These are phyloP conservation scores for Axinella damicornis DNA, from an alignment of 37 sponge, comb jelly and placozoan genomes.

Conservation along the genomic window DNA sequence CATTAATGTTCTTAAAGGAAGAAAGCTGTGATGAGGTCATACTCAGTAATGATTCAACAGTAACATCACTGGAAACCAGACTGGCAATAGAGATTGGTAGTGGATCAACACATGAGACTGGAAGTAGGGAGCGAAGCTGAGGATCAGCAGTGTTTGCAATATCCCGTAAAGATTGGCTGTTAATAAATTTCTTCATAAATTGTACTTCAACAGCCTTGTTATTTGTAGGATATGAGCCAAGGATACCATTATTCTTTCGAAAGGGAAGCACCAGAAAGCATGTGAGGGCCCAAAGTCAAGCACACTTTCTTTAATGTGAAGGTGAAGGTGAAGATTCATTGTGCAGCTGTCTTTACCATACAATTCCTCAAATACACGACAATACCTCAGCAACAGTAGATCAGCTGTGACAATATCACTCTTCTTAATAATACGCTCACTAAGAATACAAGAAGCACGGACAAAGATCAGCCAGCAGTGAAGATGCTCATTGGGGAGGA, in stretches of 20 bases:
- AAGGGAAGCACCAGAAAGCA: slow-evolving; percentile 70
- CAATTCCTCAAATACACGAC: slow-evolving; percentile 34
- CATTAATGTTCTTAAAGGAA: slow-evolving; percentile 2
- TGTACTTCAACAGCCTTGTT: slow-evolving; percentile 49
- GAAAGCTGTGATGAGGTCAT: slow-evolving; percentile 5
- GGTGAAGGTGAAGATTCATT: slow-evolving; percentile 63
- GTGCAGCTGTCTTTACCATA: slow-evolving; percentile 60
- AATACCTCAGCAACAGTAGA: slow-evolving; percentile 21
- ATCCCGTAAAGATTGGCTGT: not conserved
- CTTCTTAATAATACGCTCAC: slow-evolving; percentile 14
- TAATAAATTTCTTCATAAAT: slow-evolving; percentile 55
- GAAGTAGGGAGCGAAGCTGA: too few relatives aligned
- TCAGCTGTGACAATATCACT: slow-evolving; percentile 51
- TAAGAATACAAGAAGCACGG: slow-evolving; percentile 46
- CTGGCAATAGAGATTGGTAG: too few relatives aligned
- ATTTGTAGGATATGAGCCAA: slow-evolving; percentile 59
- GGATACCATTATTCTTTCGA: slow-evolving; percentile 67
- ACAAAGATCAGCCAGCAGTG: slow-evolving; percentile 72
- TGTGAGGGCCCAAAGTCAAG: slow-evolving; percentile 72
- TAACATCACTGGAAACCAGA: not conserved
- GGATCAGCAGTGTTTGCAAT: not conserved
- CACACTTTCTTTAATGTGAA: slow-evolving; percentile 54
- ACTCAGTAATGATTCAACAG: not conserved
- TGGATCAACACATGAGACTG: too few relatives aligned
- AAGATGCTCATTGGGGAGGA: slow-evolving; percentile 44